Base-by-base conservation (phyloP, 64 coral and sea anemone species). In the Stylophora pistillata region DNA sequence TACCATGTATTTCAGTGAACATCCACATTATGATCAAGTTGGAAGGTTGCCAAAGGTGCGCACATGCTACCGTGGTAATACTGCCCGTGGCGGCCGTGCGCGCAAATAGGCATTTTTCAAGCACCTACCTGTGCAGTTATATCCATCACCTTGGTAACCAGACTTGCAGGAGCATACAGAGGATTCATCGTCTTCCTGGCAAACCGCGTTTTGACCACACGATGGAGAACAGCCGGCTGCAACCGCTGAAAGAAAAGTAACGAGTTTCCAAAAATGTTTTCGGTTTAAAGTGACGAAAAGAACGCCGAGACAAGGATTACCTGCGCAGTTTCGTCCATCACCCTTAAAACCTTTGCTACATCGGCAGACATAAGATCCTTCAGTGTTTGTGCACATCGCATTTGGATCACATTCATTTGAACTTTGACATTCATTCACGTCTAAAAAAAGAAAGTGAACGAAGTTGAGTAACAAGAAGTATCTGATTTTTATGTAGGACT, bases 301-400 rank as follows among this genome's bases (percentile, higher is more conserved):
- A n/a, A n/a, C n/a, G n/a, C n/a, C n/a, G n/a, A n/a, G 23, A 66
- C 63, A 41, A 3, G 0, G 2, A 32, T 32, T 65, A 95, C 93
- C 93, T 83, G 77, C 58, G 58, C 93, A 95, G 65, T 11, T 78
- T 74, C 62, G 88, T 32, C 93, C 93, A 68, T 91, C 78, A 55
- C 84, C 83, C 4, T 53, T 53, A 28, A 80, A 95, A n/a, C 93
- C 93, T 17, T 72, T 71, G 12, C 72, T n/a, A 33, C 93, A 95
- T 6, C 56, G 86, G 56, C 93, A 95, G 9, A 58, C 55, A 91
- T 91, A 95, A 0, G 89, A 91, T 28, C 93, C 93, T 69, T 28
- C 30, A 10, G 55, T 86, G 69, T 94, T 94, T 25, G 34, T 86
- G 25, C 93, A 94, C 47, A 85, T 27, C 4, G 93, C 88, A 15